phyloP scores from a whole-genome alignment of 2,888 invertebrate genomes.

The Arctia plantaginis region DNA sequence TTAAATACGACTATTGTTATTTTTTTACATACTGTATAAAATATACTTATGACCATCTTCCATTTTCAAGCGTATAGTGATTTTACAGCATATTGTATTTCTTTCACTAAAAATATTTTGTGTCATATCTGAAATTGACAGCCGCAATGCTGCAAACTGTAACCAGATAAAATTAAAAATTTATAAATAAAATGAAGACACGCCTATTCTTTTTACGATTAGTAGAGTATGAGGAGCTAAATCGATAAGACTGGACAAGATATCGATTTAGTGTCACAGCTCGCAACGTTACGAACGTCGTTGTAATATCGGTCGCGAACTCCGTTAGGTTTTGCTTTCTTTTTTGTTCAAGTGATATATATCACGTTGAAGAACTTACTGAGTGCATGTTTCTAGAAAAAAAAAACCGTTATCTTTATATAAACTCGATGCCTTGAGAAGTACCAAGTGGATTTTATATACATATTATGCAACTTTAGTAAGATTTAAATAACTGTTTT shows the following conservation, averaged over 20 bases:
- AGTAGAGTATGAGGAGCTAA: slow-evolving; percentile 19
- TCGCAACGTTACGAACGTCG: slow-evolving; percentile 6
- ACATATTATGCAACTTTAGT: slow-evolving; percentile 7
- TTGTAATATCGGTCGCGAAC: slow-evolving; percentile 23
- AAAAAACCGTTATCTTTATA: slow-evolving; percentile 26
- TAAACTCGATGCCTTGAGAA: neutral
- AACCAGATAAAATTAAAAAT: neutral
- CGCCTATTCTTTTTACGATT: neutral
- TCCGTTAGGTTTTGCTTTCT: slow-evolving; percentile 29
- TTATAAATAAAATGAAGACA: neutral
- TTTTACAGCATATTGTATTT: neutral
- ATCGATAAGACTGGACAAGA: slow-evolving; percentile 39
- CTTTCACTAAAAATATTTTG: neutral
- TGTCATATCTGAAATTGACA: neutral
- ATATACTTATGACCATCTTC: neutral
- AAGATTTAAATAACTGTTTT: slow-evolving; percentile 15
- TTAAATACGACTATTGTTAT: neutral
- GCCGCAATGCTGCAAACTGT: neutral
- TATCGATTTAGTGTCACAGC: slow-evolving; percentile 16
- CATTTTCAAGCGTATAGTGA: neutral
- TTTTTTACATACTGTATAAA: neutral
- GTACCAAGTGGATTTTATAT: neutral
- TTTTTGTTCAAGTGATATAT: slow-evolving; percentile 33
- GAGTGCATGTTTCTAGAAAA: slow-evolving; percentile 31
- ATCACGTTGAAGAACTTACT: slow-evolving; percentile 39